These are phyloP conservation scores for Centropus bengalensis DNA, from an alignment of 2,113 vertebrate genomes.

Conservation along the genomic window DNA sequence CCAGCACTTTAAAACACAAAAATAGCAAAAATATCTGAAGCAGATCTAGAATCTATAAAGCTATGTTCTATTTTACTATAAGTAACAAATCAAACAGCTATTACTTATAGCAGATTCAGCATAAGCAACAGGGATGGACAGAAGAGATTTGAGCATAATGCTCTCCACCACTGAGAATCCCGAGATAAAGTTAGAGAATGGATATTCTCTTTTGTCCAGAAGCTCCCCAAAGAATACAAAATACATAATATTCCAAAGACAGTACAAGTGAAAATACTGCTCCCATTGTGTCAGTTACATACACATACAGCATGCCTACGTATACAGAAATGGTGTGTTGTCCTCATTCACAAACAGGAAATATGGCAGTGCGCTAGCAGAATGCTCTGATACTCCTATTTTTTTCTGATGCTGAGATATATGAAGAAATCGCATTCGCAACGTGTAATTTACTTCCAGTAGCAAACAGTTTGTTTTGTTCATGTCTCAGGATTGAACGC, in stretches of 20 bases:
- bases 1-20: slow-evolving; percentile 64
- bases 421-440: slow-evolving; percentile 83
- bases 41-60: slow-evolving; percentile 60
- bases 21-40: slow-evolving; percentile 58
- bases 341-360: slow-evolving; percentile 84
- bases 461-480: slow-evolving; percentile 84
- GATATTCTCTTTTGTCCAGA: slow-evolving; percentile 75
- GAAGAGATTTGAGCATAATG: slow-evolving; percentile 63
- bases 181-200: slow-evolving; percentile 64
- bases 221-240: slow-evolving; percentile 82
- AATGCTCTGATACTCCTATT: slow-evolving; percentile 79
- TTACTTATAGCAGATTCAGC: slow-evolving; percentile 48
- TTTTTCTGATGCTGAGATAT: slow-evolving; percentile 78
- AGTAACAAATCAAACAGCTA: slow-evolving; percentile 65
- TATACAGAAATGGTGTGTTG: slow-evolving; percentile 80
- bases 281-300: slow-evolving; percentile 84
- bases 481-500: slow-evolving; percentile 53
- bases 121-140: slow-evolving; percentile 53
- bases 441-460: slow-evolving; percentile 84
- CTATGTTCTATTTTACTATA: slow-evolving; percentile 69
- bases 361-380: slow-evolving; percentile 81
- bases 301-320: slow-evolving; percentile 89
- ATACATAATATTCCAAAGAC: slow-evolving; percentile 88
- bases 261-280: slow-evolving; percentile 83
- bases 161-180: slow-evolving; percentile 71